Evolutionary conservation across 2,888 invertebrate species (phyloP).

Genomic region (Platypus cylindrus): DNA sequence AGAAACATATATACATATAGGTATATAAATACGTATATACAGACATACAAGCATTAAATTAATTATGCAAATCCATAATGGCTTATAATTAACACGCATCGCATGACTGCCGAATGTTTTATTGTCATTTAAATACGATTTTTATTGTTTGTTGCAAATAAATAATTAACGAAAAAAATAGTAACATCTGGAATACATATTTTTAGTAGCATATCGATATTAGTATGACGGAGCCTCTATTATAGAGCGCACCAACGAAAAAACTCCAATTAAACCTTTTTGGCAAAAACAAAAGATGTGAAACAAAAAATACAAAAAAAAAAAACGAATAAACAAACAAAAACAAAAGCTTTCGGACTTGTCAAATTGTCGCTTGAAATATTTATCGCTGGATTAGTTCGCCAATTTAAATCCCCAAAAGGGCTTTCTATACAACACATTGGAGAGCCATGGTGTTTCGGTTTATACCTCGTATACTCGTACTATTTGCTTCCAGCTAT

Average conservation of each 20-base stretch:
- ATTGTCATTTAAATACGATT: too few relatives aligned
- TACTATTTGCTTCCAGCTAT: too few relatives aligned
- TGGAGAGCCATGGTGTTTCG: conserved; percentile 13
- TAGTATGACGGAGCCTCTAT: too few relatives aligned
- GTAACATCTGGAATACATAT: too few relatives aligned
- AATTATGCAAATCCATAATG: background rate
- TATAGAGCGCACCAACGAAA: too few relatives aligned
- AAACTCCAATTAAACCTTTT: too few relatives aligned
- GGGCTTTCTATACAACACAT: conserved; percentile 30
- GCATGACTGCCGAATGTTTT: too few relatives aligned
- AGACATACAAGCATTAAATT: background rate
- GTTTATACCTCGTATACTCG: conserved; percentile 21
- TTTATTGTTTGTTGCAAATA: too few relatives aligned
- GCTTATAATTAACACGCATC: background rate
- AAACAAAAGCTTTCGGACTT: conserved; percentile 12
- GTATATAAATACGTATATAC: conserved; percentile 15
- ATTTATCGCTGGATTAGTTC: conserved; percentile 21
- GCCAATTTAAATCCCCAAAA: conserved; percentile 30
- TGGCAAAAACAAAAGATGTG: too few relatives aligned
- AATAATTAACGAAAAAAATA: too few relatives aligned
- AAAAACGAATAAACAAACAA: conserved; percentile 12
- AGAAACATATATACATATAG: conserved; percentile 15
- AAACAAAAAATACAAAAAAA: conserved; percentile 3
- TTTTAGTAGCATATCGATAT: too few relatives aligned
- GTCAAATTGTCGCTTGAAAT: conserved; percentile 10